A percentile compares a stretch with the other conserved stretches of the same genome.
Conservation (phyloP, 2,888 invertebrate genomes). For the Polyommatus icarus region DNA sequence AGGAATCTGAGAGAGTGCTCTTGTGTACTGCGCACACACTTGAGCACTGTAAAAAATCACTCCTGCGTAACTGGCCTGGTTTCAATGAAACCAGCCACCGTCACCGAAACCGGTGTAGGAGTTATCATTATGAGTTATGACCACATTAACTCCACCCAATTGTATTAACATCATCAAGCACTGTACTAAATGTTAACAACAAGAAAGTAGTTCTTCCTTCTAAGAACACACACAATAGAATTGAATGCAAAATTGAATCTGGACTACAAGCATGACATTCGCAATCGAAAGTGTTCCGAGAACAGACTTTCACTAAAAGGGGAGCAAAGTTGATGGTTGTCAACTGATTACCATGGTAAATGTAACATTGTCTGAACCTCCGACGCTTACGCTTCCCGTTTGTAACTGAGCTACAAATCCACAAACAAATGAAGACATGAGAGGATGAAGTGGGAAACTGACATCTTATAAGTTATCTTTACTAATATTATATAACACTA, state of each 20-base stretch:
- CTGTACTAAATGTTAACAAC: conserved; percentile 2
- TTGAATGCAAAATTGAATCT: conserved; percentile 54
- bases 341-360: conserved; percentile 74
- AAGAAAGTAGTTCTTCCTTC: conserved; percentile 19
- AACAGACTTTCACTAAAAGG: conserved; percentile 74
- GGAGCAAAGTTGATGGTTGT: conserved; percentile 66
- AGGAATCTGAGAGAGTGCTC: too few species aligned
- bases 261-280: conserved; percentile 71
- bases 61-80: too few species aligned
- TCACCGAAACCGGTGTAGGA: too few species aligned
- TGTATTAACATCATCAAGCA: not conserved
- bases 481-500: too few species aligned
- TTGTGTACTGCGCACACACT: too few species aligned
- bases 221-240: conserved; percentile 11
- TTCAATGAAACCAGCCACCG: too few species aligned
- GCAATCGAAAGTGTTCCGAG: conserved; percentile 71
- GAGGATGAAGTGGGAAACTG: too few species aligned
- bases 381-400: conserved; percentile 31
- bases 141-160: not conserved
- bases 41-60: too few species aligned
- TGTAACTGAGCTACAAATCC: conserved; percentile 22
- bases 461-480: too few species aligned
- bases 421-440: conserved; percentile 14
- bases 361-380: conserved; percentile 49
- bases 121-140: too few species aligned